phyloP scores from a whole-genome alignment of 2,113 vertebrate genomes.

The Cottus gobio region DNA sequence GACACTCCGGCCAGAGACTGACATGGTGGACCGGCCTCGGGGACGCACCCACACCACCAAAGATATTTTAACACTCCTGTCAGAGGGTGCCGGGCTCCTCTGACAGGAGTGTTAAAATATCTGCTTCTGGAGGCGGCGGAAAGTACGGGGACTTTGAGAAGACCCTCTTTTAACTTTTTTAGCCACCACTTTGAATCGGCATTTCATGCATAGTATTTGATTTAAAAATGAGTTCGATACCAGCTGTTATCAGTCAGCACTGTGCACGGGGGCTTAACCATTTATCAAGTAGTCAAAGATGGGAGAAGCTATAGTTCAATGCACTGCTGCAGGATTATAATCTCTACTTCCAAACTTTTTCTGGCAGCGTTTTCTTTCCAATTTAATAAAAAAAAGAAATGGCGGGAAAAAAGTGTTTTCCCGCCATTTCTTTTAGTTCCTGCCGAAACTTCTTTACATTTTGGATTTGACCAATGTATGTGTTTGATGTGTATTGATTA shows the following conservation, averaged over 20 bases:
- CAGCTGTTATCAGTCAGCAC: background rate
- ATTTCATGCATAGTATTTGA: background rate
- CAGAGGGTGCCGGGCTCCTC: constrained; percentile 2
- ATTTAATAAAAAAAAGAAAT: too few relatives aligned
- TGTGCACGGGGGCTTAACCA: too few relatives aligned
- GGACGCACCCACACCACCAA: constrained; percentile 28
- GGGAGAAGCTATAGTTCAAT: background rate
- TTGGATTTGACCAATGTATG: background rate
- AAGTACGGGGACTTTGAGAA: too few relatives aligned
- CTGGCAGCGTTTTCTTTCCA: background rate
- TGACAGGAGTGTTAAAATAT: too few relatives aligned
- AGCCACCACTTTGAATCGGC: background rate
- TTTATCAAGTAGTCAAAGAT: background rate
- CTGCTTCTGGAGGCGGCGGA: constrained; percentile 2
- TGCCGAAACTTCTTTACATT: background rate
- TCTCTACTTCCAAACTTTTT: background rate
- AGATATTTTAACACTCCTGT: constrained; percentile 35
- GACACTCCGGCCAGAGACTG: constrained; percentile 47
- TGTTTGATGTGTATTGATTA: background rate
- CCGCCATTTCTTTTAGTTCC: background rate
- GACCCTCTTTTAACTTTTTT: background rate
- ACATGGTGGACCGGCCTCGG: constrained; percentile 46
- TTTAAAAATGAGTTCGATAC: background rate
- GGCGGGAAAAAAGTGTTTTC: too few relatives aligned
- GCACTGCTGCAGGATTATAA: background rate